These are phyloP conservation scores for Eriocheir sinensis DNA, from an alignment of 1,140 invertebrate species.

Conservation along the genomic window DNA sequence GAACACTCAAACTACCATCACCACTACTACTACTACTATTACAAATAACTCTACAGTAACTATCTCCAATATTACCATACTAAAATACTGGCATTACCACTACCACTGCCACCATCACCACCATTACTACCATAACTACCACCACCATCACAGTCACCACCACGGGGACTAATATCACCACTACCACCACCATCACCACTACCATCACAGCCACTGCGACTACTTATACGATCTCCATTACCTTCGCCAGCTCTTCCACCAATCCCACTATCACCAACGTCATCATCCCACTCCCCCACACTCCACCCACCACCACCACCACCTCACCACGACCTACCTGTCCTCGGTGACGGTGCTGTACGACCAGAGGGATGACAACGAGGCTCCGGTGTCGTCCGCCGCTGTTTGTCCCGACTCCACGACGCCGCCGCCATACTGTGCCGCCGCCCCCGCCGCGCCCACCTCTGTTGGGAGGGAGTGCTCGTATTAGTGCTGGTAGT, in stretches of 20 bases:
- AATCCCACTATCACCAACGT: neutral
- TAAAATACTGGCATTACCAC: neutral
- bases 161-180: neutral
- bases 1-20: no score
- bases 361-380: constrained; percentile 65
- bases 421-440: constrained; percentile 54
- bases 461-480: constrained; percentile 1
- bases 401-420: constrained; percentile 64
- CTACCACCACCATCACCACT: no score
- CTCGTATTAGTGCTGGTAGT: neutral
- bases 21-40: no score
- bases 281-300: neutral
- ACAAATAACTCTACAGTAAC: no score
- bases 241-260: neutral
- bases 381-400: constrained; percentile 55
- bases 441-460: neutral
- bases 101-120: neutral
- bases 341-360: constrained; percentile 72
- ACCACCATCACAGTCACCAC: neutral
- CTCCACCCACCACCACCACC: neutral
- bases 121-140: no score
- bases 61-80: no score
- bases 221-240: neutral
- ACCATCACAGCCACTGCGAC: neutral
- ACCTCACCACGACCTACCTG: constrained; percentile 42